Evolutionary conservation across 92 coral and sea anemone genomes (phyloP).

Genomic region (Phenganax stokvisi): DNA sequence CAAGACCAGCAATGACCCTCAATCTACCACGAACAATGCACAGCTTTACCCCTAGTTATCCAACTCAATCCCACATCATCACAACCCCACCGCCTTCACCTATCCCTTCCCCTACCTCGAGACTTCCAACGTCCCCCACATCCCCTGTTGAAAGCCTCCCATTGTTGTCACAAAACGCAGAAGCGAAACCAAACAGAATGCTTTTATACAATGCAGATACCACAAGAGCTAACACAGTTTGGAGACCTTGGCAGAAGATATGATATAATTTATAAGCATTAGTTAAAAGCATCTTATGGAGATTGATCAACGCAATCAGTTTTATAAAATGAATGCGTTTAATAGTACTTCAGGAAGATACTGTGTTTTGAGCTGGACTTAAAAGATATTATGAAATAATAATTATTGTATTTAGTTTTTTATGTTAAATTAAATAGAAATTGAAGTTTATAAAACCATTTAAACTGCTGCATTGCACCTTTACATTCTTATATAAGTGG

Average conservation of each 20-base stretch:
- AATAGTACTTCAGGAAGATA: too few species aligned
- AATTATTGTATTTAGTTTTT: background rate
- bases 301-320: too few species aligned
- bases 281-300: background rate
- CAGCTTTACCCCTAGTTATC: conserved; percentile 1
- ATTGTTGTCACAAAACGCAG: conserved; percentile 23
- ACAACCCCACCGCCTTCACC: conserved; percentile 40
- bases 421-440: conserved; percentile 26
- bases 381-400: background rate
- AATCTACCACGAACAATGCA: conserved; percentile 29
- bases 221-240: conserved; percentile 8
- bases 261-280: background rate
- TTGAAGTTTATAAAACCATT: background rate
- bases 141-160: conserved; percentile 29
- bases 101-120: conserved; percentile 34
- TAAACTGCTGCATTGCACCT: background rate
- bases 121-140: conserved; percentile 19
- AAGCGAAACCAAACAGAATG: conserved; percentile 25
- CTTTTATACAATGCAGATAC: background rate
- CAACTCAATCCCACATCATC: conserved; percentile 22
- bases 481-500: background rate
- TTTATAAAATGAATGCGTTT: too few species aligned
- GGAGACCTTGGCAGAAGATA: conserved; percentile 36
- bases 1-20: conserved; percentile 10
- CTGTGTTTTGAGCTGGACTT: conserved; percentile 35